These are phyloP conservation scores for Blomia tropicalis DNA, from an alignment of 2,888 invertebrate species.

Conservation along the genomic window DNA sequence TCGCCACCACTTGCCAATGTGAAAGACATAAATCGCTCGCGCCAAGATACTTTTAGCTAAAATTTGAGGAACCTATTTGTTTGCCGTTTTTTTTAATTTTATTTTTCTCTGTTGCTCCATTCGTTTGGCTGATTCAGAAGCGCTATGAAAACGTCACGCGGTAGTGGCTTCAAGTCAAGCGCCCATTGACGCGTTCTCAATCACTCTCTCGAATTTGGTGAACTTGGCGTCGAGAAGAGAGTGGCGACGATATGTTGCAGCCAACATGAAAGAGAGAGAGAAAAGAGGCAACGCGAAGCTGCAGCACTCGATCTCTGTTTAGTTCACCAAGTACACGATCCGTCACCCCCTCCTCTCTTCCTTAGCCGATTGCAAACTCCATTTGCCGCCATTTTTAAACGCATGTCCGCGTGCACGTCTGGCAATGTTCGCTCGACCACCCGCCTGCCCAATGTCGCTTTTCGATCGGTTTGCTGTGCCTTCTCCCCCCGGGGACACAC, in stretches of 20 bases:
- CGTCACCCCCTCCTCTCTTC: slow-evolving; percentile 14
- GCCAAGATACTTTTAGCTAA: slow-evolving; percentile 13
- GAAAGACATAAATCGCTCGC: slow-evolving; percentile 7
- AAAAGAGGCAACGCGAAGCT: neutral
- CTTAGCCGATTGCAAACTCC: slow-evolving; percentile 4
- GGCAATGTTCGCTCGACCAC: too few species aligned
- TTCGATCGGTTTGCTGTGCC: neutral
- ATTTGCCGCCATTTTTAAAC: slow-evolving; percentile 19
- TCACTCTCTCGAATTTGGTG: too few species aligned
- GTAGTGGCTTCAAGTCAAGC: slow-evolving; percentile 3
- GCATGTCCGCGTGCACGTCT: neutral
- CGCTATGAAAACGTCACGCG: slow-evolving; percentile 15
- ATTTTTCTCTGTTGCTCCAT: too few species aligned
- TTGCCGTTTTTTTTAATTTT: too few species aligned
- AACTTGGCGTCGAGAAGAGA: too few species aligned
- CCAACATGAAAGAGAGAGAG: too few species aligned
- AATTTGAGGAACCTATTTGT: neutral
- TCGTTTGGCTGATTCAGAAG: too few species aligned
- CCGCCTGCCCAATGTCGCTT: too few species aligned
- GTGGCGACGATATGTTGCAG: too few species aligned
- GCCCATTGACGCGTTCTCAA: slow-evolving; percentile 12
- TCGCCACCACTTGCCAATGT: neutral
- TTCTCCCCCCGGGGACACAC: too few species aligned
- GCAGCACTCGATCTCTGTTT: neutral
- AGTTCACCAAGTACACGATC: too few species aligned